Evolutionary conservation across 2,113 vertebrate genomes (phyloP).

Genomic region (Leucopternis melanops): DNA sequence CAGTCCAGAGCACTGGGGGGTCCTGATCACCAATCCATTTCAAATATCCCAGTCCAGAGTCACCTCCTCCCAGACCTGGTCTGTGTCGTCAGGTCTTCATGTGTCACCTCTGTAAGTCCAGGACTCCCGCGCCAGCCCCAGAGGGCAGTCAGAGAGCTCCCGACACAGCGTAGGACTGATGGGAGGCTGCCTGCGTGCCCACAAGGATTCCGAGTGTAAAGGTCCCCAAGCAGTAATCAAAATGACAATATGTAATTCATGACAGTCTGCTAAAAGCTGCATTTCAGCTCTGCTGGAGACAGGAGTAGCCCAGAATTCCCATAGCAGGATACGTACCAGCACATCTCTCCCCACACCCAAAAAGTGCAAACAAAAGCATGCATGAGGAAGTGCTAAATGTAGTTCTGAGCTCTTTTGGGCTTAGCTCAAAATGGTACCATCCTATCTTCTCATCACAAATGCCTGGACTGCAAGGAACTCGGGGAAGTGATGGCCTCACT

Average conservation of each 20-base stretch:
- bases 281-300: not conserved
- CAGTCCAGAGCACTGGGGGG: not conserved
- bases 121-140: rapidly evolving
- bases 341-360: rapidly evolving
- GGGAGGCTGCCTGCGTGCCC: not conserved
- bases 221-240: not conserved
- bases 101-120: not conserved
- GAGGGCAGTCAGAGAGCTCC: not conserved
- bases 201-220: not conserved
- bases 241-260: not conserved
- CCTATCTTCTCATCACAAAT: not conserved
- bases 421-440: not conserved
- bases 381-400: not conserved
- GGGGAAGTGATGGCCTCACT: not conserved
- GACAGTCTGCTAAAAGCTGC: not conserved
- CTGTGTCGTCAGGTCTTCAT: not conserved
- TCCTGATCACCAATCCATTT: not conserved
- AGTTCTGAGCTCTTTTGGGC: not conserved
- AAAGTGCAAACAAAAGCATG: not conserved
- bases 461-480: not conserved
- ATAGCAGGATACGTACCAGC: not conserved
- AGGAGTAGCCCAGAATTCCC: not conserved
- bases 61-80: not conserved
- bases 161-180: not conserved
- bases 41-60: not conserved